phyloP scores from a whole-genome alignment of 1,140 invertebrate genomes.

The Micrasema minimum region DNA sequence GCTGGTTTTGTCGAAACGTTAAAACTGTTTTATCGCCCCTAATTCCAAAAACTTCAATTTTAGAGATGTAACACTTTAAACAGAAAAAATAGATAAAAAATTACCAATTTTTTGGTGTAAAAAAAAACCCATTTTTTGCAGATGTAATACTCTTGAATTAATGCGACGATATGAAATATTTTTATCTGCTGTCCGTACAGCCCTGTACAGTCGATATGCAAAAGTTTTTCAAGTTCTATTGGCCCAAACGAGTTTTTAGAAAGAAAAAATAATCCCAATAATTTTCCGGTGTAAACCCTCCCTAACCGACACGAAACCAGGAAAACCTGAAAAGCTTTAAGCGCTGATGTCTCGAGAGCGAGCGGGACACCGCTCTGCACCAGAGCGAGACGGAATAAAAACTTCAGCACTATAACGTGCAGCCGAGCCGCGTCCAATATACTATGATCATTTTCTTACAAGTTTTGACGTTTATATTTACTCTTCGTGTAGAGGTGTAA shows the following conservation, averaged over 20 bases:
- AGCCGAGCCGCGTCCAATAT: neutral
- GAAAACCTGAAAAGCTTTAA: conserved; percentile 14
- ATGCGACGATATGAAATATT: too few species aligned
- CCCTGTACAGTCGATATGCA: neutral
- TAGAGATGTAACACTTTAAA: too few species aligned
- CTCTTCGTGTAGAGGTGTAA: neutral
- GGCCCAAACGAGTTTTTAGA: neutral
- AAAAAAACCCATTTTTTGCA: too few species aligned
- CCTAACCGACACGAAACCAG: neutral
- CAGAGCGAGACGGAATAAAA: neutral
- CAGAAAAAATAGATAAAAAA: too few species aligned
- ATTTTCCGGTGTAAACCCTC: neutral
- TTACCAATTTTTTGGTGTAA: too few species aligned
- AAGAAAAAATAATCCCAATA: neutral
- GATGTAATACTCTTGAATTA: too few species aligned
- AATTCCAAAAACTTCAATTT: too few species aligned
- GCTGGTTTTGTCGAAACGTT: too few species aligned
- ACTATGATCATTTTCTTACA: conserved; percentile 16
- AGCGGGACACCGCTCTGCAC: neutral
- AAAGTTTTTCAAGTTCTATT: neutral
- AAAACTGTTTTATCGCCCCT: too few species aligned
- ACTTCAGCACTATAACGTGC: neutral
- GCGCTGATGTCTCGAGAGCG: neutral
- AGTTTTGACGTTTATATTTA: conserved; percentile 9
- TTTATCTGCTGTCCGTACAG: too few species aligned